Percentiles rank a stretch among this genome's conserved stretches.
Evolutionary conservation across 2,888 invertebrate species (phyloP).

Genomic region (Cephonodes hylas): DNA sequence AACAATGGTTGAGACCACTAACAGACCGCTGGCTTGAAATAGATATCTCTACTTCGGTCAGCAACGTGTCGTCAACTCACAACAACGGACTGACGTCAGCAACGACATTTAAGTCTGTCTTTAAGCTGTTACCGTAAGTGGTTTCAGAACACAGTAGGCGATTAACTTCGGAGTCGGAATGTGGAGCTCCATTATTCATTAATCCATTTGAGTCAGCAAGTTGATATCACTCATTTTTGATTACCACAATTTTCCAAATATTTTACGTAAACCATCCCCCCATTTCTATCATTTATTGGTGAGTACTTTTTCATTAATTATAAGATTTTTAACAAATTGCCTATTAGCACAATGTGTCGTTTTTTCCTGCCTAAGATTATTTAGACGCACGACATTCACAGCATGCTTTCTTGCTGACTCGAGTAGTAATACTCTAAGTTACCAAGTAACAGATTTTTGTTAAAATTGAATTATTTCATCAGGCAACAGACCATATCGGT

Average conservation of each 20-base stretch:
- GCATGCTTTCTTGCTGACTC: neutral
- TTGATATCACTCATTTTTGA: too few relatives aligned
- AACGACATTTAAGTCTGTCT: neutral
- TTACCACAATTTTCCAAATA: too few relatives aligned
- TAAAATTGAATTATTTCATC: neutral
- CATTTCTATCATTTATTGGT: neutral
- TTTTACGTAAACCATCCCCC: neutral
- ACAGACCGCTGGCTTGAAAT: neutral
- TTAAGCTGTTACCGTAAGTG: neutral
- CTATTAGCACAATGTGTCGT: too few relatives aligned
- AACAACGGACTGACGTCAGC: neutral
- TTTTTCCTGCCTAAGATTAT: too few relatives aligned
- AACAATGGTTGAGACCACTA: neutral
- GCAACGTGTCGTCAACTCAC: neutral
- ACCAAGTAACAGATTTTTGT: neutral
- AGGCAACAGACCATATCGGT: neutral
- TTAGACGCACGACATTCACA: too few relatives aligned
- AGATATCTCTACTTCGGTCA: neutral
- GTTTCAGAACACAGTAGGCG: slow-evolving; percentile 17
- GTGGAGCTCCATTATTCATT: neutral
- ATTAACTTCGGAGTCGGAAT: neutral
- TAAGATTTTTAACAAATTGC: too few relatives aligned
- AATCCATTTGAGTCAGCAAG: neutral
- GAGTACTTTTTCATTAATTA: too few relatives aligned
- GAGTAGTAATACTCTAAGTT: neutral